Evolutionary conservation across 2,797 vertebrate genomes (phyloP).

Genomic region (Epinephelus malabaricus): DNA sequence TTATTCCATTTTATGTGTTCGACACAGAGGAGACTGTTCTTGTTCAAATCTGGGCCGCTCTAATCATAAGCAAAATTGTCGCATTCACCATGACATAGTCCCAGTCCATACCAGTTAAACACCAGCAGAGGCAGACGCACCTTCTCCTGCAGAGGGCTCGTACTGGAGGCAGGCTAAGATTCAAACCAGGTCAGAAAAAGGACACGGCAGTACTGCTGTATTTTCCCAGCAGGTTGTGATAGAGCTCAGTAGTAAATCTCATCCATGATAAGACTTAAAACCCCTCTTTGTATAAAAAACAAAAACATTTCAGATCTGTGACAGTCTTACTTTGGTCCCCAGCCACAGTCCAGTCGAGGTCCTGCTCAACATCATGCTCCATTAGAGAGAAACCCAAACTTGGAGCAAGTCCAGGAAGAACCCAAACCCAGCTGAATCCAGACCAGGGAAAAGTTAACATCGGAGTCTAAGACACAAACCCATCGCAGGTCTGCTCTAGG

Average conservation of each 20-base stretch:
- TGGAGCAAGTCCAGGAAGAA: conserved; percentile 8
- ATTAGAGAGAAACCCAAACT: conserved; percentile 16
- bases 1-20: background rate
- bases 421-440: conserved; percentile 36
- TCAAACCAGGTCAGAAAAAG: conserved; percentile 12
- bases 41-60: conserved; percentile 24
- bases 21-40: conserved; percentile 5
- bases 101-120: conserved; percentile 22
- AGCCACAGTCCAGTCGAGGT: conserved; percentile 31
- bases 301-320: conserved; percentile 33
- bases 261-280: conserved; percentile 28
- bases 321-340: conserved; percentile 50
- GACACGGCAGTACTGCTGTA: background rate
- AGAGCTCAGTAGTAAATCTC: conserved; percentile 60
- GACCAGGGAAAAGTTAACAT: conserved; percentile 27
- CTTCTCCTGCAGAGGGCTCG: conserved; percentile 43
- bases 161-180: conserved; percentile 3
- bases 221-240: conserved; percentile 19
- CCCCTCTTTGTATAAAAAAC: background rate
- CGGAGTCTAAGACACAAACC: conserved; percentile 2
- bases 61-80: conserved; percentile 18
- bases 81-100: conserved; percentile 6
- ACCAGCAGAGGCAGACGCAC: conserved; percentile 68
- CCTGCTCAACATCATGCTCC: conserved; percentile 32
- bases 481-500: conserved; percentile 52